phyloP scores from a whole-genome alignment of 2,888 invertebrate species.

The Deroplatys truncata region DNA sequence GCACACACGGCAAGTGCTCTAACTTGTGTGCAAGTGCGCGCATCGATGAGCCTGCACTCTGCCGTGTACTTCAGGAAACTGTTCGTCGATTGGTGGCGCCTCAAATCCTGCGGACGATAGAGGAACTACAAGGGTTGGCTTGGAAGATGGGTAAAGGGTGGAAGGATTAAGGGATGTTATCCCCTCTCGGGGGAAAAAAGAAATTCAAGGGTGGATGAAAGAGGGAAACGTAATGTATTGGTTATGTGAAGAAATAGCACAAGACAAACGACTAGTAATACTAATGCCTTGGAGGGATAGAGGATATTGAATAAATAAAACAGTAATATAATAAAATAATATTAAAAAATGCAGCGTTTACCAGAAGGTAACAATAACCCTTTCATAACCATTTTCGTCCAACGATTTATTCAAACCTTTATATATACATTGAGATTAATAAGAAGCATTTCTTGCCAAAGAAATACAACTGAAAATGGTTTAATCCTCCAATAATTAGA shows the following conservation, averaged over 20 bases:
- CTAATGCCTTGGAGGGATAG: neutral
- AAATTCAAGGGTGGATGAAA: neutral
- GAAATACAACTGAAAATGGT: too few relatives aligned
- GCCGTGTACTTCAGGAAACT: conserved; percentile 20
- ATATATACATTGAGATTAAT: too few relatives aligned
- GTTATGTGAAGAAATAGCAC: neutral
- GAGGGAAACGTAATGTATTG: neutral
- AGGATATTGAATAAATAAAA: neutral
- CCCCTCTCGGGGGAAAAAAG: neutral
- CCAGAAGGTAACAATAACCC: too few relatives aligned
- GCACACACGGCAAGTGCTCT: neutral
- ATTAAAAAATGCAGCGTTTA: neutral
- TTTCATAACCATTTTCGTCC: too few relatives aligned
- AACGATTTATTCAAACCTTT: too few relatives aligned
- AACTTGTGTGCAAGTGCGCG: conserved; percentile 11
- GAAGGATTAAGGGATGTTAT: neutral
- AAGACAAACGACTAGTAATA: neutral
- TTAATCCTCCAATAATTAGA: too few relatives aligned
- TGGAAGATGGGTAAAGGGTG: neutral
- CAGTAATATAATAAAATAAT: neutral
- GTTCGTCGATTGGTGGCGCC: conserved; percentile 27
- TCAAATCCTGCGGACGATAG: conserved; percentile 15
- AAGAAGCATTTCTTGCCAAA: too few relatives aligned
- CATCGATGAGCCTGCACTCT: conserved; percentile 20
- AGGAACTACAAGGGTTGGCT: conserved; percentile 19